Conservation (phyloP, 2,113 vertebrate species). For the Myrmecophaga tridactyla region DNA sequence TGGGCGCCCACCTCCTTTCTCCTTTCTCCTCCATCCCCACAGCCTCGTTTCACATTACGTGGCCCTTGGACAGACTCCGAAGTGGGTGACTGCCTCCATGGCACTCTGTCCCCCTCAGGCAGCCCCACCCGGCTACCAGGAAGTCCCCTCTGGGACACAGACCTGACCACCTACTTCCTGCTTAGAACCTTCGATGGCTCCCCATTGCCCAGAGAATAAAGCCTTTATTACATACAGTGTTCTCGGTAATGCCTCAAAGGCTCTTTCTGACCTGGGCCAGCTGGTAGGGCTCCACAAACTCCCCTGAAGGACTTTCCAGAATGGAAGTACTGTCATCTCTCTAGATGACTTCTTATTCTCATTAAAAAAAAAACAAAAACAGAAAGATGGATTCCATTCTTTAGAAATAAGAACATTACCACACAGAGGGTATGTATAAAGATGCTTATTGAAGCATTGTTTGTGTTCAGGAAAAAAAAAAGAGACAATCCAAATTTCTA, state of each 20-base stretch:
- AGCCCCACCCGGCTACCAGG: not conserved
- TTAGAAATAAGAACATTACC: too few species aligned
- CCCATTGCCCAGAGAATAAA: not conserved
- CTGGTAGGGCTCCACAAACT: not conserved
- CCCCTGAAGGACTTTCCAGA: not conserved
- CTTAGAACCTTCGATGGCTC: not conserved
- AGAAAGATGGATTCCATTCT: not conserved
- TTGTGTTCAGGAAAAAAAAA: not conserved
- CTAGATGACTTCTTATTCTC: not conserved
- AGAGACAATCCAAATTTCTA: too few species aligned
- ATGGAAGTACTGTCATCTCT: not conserved
- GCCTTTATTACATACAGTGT: not conserved
- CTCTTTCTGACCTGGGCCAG: not conserved
- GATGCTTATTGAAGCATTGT: accelerated
- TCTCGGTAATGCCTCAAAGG: not conserved
- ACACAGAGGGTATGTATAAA: not conserved
- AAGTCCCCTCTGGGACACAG: not conserved
- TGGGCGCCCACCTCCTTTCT: not conserved
- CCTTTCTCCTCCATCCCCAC: not conserved
- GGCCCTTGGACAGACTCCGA: not conserved
- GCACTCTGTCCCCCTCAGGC: too few species aligned
- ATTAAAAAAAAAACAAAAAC: not conserved
- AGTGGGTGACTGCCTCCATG: not conserved
- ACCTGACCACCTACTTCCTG: not conserved
- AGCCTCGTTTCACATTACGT: not conserved